Base-by-base conservation (phyloP, 2,113 vertebrate species). In the Seriola rivoliana region DNA sequence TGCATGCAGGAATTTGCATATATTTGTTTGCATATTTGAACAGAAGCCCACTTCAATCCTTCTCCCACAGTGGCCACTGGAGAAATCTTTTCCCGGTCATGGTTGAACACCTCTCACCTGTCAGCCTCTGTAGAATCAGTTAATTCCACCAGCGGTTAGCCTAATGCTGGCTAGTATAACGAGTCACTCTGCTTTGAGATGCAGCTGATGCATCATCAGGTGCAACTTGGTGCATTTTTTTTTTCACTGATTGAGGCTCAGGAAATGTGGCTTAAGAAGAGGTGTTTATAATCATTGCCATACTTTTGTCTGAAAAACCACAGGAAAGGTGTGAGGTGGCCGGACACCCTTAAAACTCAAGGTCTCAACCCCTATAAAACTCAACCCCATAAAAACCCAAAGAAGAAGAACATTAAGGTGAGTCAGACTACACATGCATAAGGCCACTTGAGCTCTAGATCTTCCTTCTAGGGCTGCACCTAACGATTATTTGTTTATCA, bases 61-160 rank as follows among this genome's bases (percentile, higher is more conserved):
- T 46, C 71, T 65, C 70, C 25, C 50, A 36, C 11, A 25, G 32
- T 13, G 78, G 91, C 71, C 95, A 90, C 92, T 78, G 57, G 90
- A 94, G 91, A 91, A 93, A 91, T 93, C 82, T 86, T 84, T 85
- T 25, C 42, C 38, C 0, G 13, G 91, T 93, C 94, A 90, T 84
- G 93, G 91, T 85, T 92, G 90, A 93, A 75, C 75, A 62, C 89
- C 87, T 85, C 94, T 95, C 93, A 95, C 94, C 95, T 95, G 95
- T 96, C 96, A 96, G 81, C 77, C 60, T 88, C 85, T 82, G 85
- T 85, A 93, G 89, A 75, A 92, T 88, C 55, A 90, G 90, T 87
- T 88, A 82, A 88, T 93, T 84, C 82, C 70, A 69, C 75, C 86
- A 12, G 90, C 88, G 94, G 94, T 93, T 94, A 94, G 85, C 83